Evolutionary conservation across 2,113 vertebrate species (phyloP).

Genomic region (Anhinga anhinga): DNA sequence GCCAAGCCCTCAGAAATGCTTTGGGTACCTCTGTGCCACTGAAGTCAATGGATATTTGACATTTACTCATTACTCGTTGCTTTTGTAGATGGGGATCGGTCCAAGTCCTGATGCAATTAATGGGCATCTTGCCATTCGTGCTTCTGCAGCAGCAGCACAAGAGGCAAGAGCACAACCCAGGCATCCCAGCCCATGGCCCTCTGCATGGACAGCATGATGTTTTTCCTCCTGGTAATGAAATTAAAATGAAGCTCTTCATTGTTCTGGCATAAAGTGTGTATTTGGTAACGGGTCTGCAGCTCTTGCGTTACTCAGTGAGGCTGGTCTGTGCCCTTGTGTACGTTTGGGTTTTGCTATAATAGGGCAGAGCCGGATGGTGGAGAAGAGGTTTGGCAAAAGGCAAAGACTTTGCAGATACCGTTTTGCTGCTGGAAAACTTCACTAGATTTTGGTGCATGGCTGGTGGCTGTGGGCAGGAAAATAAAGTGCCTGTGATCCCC

Average conservation of each 20-base stretch:
- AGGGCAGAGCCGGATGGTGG: neutral
- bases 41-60: neutral
- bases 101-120: neutral
- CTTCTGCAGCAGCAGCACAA: neutral
- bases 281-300: neutral
- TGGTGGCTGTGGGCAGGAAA: neutral
- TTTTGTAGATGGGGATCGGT: neutral
- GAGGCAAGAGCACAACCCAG: neutral
- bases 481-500: neutral
- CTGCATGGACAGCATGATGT: neutral
- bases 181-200: no score
- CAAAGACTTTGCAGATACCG: neutral
- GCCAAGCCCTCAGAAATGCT: neutral
- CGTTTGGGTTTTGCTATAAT: neutral
- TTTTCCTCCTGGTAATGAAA: neutral
- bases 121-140: neutral
- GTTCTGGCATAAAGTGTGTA: neutral
- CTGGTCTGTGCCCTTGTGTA: neutral
- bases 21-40: neutral
- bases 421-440: neutral
- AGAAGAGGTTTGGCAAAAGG: neutral
- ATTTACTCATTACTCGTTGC: neutral
- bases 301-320: neutral
- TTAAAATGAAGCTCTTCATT: neutral
- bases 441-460: neutral